Conservation (phyloP, 2,113 vertebrate species). For the Sminthopsis crassicaudata region DNA sequence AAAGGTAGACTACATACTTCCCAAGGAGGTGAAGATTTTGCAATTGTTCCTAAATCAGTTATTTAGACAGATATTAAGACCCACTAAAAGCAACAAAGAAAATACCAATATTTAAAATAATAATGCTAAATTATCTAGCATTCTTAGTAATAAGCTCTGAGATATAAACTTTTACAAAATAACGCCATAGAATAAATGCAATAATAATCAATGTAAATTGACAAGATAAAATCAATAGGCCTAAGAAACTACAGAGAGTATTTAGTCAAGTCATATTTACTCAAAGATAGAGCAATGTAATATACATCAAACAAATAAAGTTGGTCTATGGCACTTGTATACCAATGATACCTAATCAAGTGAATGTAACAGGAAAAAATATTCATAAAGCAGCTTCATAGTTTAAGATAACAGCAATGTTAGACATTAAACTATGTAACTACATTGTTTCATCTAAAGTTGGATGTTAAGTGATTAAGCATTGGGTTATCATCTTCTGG, state of each 20-base stretch:
- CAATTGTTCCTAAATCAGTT: too few relatives aligned
- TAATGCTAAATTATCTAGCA: background rate
- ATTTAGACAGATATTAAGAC: too few relatives aligned
- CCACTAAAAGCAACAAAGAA: too few relatives aligned
- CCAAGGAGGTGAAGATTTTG: too few relatives aligned
- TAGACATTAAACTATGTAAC: background rate
- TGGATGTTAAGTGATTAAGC: background rate
- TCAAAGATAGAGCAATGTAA: background rate
- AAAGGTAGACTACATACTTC: too few relatives aligned
- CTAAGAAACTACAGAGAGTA: background rate
- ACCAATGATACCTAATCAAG: background rate
- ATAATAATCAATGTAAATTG: background rate
- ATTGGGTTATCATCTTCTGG: background rate
- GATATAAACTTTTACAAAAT: background rate
- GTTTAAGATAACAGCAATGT: background rate
- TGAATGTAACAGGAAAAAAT: background rate
- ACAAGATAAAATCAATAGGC: background rate
- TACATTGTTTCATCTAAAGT: background rate
- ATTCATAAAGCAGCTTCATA: background rate
- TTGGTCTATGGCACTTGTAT: background rate
- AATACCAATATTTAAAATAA: background rate
- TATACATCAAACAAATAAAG: background rate
- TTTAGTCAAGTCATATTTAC: background rate
- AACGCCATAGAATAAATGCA: background rate
- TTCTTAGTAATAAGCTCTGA: background rate